Conservation (phyloP, 1,140 invertebrate species). For the Monochamus saltuarius region DNA sequence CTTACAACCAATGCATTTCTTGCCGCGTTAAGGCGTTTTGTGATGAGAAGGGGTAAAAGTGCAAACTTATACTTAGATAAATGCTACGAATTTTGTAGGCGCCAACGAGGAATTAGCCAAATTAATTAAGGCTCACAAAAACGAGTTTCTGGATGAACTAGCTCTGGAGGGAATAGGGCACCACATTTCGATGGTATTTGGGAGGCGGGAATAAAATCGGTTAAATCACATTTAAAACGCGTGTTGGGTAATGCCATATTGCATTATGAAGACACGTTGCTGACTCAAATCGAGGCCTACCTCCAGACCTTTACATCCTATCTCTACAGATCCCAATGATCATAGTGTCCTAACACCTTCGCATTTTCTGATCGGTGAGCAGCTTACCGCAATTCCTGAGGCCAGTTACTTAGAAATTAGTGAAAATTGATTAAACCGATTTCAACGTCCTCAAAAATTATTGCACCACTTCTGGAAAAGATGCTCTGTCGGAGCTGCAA, state of each 20-base stretch:
- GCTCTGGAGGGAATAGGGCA: too few species aligned
- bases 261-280: constrained; percentile 25
- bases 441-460: too few species aligned
- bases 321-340: constrained; percentile 21
- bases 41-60: too few species aligned
- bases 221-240: constrained; percentile 23
- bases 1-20: too few species aligned
- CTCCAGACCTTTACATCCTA: constrained; percentile 21
- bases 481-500: constrained; percentile 27
- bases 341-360: constrained; percentile 28
- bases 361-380: constrained; percentile 41
- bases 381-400: constrained; percentile 19
- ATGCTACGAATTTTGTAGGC: too few species aligned
- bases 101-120: too few species aligned
- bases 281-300: constrained; percentile 25
- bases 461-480: constrained; percentile 21
- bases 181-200: constrained; percentile 30
- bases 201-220: constrained; percentile 17
- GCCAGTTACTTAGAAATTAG: not conserved
- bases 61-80: too few species aligned
- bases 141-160: too few species aligned
- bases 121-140: too few species aligned
- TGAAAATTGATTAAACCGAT: too few species aligned
- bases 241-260: constrained; percentile 9
- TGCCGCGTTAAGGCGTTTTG: too few species aligned